These are phyloP conservation scores for Semnornis frantzii DNA, from an alignment of 2,113 vertebrate species.

Conservation along the genomic window DNA sequence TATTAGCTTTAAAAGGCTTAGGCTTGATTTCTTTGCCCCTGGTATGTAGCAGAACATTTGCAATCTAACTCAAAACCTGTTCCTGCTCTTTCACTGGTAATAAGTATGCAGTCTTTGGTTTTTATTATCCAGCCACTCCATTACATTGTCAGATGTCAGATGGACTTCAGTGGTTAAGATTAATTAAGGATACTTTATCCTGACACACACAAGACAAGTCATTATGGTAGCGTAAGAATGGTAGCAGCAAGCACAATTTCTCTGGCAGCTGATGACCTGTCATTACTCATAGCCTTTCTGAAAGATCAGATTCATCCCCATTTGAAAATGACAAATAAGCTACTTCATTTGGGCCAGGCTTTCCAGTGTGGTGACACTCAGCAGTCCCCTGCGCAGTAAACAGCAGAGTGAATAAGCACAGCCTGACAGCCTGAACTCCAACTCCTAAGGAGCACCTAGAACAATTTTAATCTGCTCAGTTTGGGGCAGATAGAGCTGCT, in stretches of 20 bases:
- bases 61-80: background rate
- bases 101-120: background rate
- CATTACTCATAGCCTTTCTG: background rate
- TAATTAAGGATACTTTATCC: background rate
- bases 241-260: background rate
- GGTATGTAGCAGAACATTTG: background rate
- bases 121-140: background rate
- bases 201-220: background rate
- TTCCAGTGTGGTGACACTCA: background rate
- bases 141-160: background rate
- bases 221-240: rapidly evolving
- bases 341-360: background rate
- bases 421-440: rapidly evolving
- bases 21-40: background rate
- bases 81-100: background rate
- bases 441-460: background rate
- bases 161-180: background rate
- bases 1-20: background rate
- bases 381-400: background rate
- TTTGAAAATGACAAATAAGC: background rate
- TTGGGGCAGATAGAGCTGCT: background rate
- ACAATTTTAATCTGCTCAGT: background rate
- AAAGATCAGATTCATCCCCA: background rate
- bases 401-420: background rate
- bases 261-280: background rate